Evolutionary conservation across 2,113 vertebrate genomes (phyloP), one percentile per base, ranked within the genome.

Genomic region (Odontophorus gujanensis): DNA sequence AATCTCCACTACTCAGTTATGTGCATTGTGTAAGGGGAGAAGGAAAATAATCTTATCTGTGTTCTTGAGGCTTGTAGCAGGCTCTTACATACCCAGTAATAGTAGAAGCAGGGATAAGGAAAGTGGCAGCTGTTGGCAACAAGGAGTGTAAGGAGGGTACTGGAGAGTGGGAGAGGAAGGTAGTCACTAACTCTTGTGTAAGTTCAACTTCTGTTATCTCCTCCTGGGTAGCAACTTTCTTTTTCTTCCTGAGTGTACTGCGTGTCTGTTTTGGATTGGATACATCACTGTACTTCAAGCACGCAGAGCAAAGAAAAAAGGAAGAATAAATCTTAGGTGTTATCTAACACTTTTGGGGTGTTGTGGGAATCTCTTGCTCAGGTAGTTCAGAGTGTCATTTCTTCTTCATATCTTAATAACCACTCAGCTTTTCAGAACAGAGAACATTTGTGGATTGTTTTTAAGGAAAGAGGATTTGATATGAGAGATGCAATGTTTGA

Each of bases 131-230:
- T 36, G 19, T 18, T 51, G 47, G 25, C 38, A 63, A 59, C 30
- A 67, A 32, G 43, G 57, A 88, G n/a, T 8, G 71, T 63, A 68
- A 0, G 2, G 42, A 80, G 13, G 13, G 28, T 75, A 36, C 20
- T 34, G 11, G 13, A 62, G 21, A 79, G 50, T 1, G 0, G 0
- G 32, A 61, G 81, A 62, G 0, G 0, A 40, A 40, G 47, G 34
- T 63, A 13, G 42, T 50, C 0, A 0, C n/a, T 74, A 67, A 80
- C 34, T 11, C 7, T 62, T 40, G n/a, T 25, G 6, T 55, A 73
- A 80, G 51, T 67, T 79, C 12, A 79, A 8, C 22, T 75, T 75
- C 47, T 81, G 1, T 81, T 76, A 43, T 63, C 38, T 87, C 76
- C 17, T 19, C 5, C 7, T 28, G 18, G 18, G n/a, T 21, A 63